Evolutionary conservation across 1,140 invertebrate species (phyloP).

Genomic region (Drosophila ercepeae): DNA sequence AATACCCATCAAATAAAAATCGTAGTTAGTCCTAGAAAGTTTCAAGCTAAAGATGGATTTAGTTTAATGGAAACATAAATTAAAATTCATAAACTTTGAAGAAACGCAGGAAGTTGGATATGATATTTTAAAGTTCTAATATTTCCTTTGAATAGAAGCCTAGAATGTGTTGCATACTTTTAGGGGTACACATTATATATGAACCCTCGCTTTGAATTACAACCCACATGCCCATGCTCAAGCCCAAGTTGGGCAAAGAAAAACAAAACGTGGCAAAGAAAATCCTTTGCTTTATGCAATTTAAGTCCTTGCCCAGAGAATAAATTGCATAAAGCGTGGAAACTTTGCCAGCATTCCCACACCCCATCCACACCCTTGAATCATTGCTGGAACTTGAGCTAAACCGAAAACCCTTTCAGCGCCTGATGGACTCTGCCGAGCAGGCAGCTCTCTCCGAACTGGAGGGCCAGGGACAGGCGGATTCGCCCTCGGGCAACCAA

Average conservation of each 20-base stretch:
- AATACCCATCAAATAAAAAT: neutral
- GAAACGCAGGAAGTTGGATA: no score
- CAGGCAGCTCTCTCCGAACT: conserved; percentile 90
- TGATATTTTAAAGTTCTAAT: no score
- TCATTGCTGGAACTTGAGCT: conserved; percentile 9
- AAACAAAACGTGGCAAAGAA: conserved; percentile 35
- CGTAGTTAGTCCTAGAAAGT: neutral
- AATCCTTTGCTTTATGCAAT: conserved; percentile 73
- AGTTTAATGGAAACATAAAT: neutral
- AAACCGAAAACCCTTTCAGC: conserved; percentile 84
- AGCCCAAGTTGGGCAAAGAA: conserved; percentile 17
- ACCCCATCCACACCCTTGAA: neutral
- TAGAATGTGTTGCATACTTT: neutral
- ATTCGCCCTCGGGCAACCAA: conserved; percentile 56
- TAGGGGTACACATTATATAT: neutral
- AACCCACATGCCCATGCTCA: conserved; percentile 19
- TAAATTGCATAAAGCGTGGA: conserved; percentile 72
- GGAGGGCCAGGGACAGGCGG: conserved; percentile 66
- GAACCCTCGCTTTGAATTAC: conserved; percentile 28
- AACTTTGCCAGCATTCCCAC: conserved; percentile 42
- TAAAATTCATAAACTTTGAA: no score
- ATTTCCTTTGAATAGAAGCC: no score
- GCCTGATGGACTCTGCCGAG: conserved; percentile 94
- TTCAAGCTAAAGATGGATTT: neutral
- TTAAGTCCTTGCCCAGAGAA: conserved; percentile 59